Evolutionary conservation across 2,888 invertebrate genomes (phyloP), one percentile per base, ranked within the genome.

Genomic region (Caenorhabditis afra): DNA sequence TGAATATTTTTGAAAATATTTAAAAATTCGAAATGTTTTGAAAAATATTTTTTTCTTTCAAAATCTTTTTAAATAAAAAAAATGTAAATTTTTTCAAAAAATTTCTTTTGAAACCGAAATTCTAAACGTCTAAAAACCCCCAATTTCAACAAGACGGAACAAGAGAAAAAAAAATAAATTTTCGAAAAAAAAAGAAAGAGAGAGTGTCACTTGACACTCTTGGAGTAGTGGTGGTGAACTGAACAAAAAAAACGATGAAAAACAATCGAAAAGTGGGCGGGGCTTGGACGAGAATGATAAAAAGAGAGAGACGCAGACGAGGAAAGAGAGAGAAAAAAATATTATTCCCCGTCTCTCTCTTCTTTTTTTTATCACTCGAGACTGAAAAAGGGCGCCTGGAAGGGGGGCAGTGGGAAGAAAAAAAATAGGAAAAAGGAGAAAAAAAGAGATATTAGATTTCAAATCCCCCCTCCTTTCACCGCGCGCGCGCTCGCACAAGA

Each of bases 401-500:
- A n/a, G n/a, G n/a, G n/a, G n/a, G n/a, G n/a, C n/a, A n/a, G 35
- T 23, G 37, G 35, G 18, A 61, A 49, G 35, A 49, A 49, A 44
- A 41, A 50, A 18, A 37, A 53, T 12, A 22, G 50, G 37, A 16
- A 44, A 37, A 35, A 29, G 49, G 20, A 47, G 35, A 44, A 2
- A 53, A 47, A 44, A 55, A 7, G 29, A 29, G 29, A 29, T 29
- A 29, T 29, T 29, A 3, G 29, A 29, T 29, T 29, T 29, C 35
- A 53, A 44, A 53, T 35, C 44, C 52, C 22, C 47, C 64, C 52
- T 52, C 64, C 64, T 41, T 44, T 64, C 53, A 52, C 50, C 64
- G 50, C 52, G 53, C 64, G 53, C 53, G 53, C 52, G 50, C 64
- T 64, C 64, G 39, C 14, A n/a, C n/a, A n/a, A n/a, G n/a, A n/a